Conservation (phyloP, 2,888 invertebrate species). For the Abrostola tripartita region DNA sequence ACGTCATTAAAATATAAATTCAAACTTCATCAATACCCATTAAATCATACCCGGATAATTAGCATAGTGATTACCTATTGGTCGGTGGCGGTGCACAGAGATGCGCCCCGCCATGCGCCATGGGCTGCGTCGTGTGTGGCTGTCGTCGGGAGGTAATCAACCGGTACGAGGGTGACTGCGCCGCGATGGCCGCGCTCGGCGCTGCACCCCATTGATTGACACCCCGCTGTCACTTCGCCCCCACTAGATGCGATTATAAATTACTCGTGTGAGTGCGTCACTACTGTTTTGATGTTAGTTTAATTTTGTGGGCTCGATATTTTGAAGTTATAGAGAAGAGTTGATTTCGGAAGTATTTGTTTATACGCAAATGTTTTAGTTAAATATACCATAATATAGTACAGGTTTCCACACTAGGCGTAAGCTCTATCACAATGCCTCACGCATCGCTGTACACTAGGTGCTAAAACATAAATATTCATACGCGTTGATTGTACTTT, state of each 20-base stretch:
- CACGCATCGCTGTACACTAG: constrained; percentile 27
- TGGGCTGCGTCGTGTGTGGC: constrained; percentile 58
- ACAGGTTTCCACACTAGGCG: constrained; percentile 1
- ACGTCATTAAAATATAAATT: constrained; percentile 56
- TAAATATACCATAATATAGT: constrained; percentile 1
- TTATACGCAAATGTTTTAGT: background rate
- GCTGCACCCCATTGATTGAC: constrained; percentile 64
- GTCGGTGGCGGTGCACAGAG: constrained; percentile 27
- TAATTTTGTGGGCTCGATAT: constrained; percentile 29
- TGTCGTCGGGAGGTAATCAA: constrained; percentile 70
- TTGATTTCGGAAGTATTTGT: too few species aligned
- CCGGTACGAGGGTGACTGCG: constrained; percentile 37
- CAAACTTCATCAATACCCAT: constrained; percentile 57
- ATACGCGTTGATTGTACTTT: constrained; percentile 38
- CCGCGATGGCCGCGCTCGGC: constrained; percentile 14
- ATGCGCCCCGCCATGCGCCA: constrained; percentile 37
- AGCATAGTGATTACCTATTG: constrained; percentile 54
- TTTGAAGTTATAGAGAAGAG: too few species aligned
- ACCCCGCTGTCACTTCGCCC: constrained; percentile 62
- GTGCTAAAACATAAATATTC: constrained; percentile 43
- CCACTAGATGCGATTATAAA: constrained; percentile 60
- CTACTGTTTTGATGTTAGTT: constrained; percentile 35
- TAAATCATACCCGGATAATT: constrained; percentile 56
- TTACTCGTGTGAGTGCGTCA: constrained; percentile 37
- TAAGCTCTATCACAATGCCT: constrained; percentile 21